Evolutionary conservation across 1,140 invertebrate species (phyloP).

Genomic region (Zaprionus capensis): DNA sequence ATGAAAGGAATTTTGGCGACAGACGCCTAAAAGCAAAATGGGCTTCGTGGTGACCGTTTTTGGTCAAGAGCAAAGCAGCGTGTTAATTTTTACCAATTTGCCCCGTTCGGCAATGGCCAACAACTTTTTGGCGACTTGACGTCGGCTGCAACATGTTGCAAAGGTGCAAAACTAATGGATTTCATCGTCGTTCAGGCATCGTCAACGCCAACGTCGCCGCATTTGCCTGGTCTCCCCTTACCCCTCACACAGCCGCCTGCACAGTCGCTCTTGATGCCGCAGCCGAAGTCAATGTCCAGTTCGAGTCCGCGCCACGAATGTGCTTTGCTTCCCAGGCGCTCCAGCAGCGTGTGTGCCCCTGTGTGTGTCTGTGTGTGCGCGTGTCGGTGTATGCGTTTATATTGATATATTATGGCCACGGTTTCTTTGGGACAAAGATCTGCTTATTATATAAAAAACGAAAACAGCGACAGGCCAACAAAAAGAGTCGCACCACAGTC

Average conservation of each 20-base stretch:
- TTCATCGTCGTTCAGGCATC: conserved; percentile 69
- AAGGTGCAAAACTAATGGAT: conserved; percentile 83
- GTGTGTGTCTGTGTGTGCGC: conserved; percentile 35
- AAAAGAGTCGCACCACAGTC: conserved; percentile 57
- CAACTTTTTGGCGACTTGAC: conserved; percentile 45
- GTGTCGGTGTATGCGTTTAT: conserved; percentile 70
- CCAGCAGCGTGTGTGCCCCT: conserved; percentile 45
- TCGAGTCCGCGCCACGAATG: conserved; percentile 62
- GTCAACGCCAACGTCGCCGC: conserved; percentile 26
- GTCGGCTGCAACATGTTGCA: conserved; percentile 76
- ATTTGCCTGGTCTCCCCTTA: neutral
- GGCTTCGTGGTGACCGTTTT: conserved; percentile 77
- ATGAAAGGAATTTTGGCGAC: conserved; percentile 83
- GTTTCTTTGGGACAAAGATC: conserved; percentile 84
- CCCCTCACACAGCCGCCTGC: neutral
- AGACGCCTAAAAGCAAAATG: conserved; percentile 82
- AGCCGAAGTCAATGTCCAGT: conserved; percentile 68
- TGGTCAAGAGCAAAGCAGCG: conserved; percentile 82
- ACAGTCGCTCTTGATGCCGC: conserved; percentile 1
- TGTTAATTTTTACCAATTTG: conserved; percentile 83
- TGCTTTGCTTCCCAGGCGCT: conserved; percentile 81
- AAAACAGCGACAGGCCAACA: conserved; percentile 68
- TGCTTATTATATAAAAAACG: conserved; percentile 83
- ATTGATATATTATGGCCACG: conserved; percentile 84
- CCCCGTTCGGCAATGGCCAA: conserved; percentile 56